A percentile compares a stretch with the other conserved stretches of the same genome.
These are phyloP conservation scores for Athalia cordata DNA, from an alignment of 2,888 invertebrate genomes.

Conservation along the genomic window DNA sequence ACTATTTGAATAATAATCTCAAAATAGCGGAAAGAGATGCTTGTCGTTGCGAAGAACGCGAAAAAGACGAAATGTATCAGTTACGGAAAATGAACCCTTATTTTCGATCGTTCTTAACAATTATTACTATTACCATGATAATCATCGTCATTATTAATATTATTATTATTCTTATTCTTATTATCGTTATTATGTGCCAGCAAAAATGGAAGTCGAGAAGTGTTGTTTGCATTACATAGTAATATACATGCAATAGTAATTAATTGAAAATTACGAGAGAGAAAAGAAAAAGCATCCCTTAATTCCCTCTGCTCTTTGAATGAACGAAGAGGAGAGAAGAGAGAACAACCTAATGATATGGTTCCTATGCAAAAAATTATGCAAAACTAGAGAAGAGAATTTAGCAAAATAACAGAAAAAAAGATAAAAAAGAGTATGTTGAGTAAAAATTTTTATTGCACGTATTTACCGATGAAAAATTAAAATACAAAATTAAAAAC, in stretches of 20 bases:
- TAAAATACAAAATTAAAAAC: background rate
- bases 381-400: conserved; percentile 69
- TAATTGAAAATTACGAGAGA: background rate
- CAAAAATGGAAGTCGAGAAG: conserved; percentile 22
- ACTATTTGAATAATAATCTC: background rate
- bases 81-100: too few species aligned
- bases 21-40: too few species aligned
- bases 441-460: too few species aligned
- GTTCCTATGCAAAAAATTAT: conserved; percentile 68
- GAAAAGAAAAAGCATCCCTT: conserved; percentile 38
- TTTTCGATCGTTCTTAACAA: too few species aligned
- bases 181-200: background rate
- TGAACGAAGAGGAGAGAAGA: conserved; percentile 10
- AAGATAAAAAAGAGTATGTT: conserved; percentile 1
- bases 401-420: conserved; percentile 61
- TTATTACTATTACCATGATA: too few species aligned
- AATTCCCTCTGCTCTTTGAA: conserved; percentile 46
- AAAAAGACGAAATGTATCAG: too few species aligned
- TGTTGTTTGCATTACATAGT: background rate
- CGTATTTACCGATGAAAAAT: background rate
- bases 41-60: too few species aligned
- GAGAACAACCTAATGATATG: conserved; percentile 70
- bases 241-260: background rate
- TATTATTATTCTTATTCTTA: too few species aligned
- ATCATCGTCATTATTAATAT: too few species aligned